Conservation (phyloP, 2,797 vertebrate species). For the Falco berigora region DNA sequence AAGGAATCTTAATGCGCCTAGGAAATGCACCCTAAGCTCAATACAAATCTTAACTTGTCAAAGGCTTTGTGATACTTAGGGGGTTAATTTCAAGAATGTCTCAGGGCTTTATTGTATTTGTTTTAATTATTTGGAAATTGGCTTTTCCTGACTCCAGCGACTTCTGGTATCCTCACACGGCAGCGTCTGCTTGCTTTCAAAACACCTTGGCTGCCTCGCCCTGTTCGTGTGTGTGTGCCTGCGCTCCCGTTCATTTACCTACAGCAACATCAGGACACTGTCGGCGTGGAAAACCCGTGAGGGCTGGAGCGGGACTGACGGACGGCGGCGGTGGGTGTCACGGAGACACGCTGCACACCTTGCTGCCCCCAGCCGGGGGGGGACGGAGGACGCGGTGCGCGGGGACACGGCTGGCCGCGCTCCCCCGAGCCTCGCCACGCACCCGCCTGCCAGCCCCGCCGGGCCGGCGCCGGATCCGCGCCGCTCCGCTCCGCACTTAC, state of each 20-base stretch:
- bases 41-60: neutral
- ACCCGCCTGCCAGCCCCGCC: neutral
- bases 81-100: neutral
- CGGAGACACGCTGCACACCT: neutral
- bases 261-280: neutral
- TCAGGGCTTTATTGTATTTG: neutral
- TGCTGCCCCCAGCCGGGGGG: no score
- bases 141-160: neutral
- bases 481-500: neutral
- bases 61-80: neutral
- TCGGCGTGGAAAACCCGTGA: neutral
- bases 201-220: neutral
- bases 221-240: neutral
- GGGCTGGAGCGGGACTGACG: neutral
- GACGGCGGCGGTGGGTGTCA: accelerated
- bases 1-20: neutral
- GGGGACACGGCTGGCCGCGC: neutral
- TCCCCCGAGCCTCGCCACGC: neutral
- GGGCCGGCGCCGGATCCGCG: no score
- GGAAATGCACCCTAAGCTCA: neutral
- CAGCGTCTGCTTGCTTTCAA: neutral
- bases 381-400: neutral
- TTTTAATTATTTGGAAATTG: constrained; percentile 7
- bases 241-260: neutral
- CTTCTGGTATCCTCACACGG: neutral